Percentiles rank a stretch among this genome's conserved stretches.
Evolutionary conservation across 2,113 vertebrate species (phyloP).

Genomic region (Dromiciops gliroides): DNA sequence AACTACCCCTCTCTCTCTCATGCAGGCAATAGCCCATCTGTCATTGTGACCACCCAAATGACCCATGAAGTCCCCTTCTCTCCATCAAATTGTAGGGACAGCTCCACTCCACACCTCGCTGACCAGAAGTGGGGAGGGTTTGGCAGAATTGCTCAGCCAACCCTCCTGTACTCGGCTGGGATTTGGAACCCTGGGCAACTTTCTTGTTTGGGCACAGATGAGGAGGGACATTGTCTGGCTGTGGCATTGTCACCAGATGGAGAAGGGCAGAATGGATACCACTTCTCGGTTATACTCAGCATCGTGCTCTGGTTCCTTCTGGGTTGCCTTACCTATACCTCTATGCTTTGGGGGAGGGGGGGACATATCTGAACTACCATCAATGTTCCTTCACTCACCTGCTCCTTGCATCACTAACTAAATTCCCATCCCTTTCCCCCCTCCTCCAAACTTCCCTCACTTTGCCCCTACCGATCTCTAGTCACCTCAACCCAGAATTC

Average conservation of each 20-base stretch:
- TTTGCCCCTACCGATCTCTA: neutral
- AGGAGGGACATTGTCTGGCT: neutral
- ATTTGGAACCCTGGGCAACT: neutral
- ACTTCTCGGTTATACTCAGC: neutral
- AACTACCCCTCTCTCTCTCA: neutral
- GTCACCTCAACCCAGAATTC: no score
- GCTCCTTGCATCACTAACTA: rapidly evolving
- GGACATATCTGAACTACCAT: neutral
- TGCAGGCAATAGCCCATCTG: neutral
- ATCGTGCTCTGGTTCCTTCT: neutral
- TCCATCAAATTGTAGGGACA: neutral
- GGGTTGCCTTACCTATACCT: neutral
- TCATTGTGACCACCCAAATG: neutral
- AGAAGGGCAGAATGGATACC: neutral
- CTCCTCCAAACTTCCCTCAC: neutral
- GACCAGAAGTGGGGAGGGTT: neutral
- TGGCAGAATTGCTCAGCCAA: neutral
- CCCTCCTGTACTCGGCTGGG: neutral
- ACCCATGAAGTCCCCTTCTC: neutral
- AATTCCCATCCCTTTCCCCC: neutral
- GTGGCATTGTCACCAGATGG: neutral
- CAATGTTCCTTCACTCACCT: neutral
- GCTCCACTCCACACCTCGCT: neutral
- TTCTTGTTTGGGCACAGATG: neutral
- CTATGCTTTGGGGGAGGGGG: neutral